Conservation (phyloP, 2,888 invertebrate species). For the Patella ulyssiponensis region DNA sequence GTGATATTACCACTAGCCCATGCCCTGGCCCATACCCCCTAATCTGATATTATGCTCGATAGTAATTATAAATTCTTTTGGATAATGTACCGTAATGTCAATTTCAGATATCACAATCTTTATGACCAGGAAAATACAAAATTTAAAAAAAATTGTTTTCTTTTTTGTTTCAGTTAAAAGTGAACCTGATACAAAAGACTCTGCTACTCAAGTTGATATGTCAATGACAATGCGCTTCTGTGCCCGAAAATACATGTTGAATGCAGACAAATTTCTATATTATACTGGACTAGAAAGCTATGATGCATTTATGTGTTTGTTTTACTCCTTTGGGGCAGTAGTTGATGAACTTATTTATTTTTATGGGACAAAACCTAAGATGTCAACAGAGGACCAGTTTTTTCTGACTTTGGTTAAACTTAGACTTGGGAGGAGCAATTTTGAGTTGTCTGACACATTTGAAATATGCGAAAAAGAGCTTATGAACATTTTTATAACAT, state of each 20-base stretch:
- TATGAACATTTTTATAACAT: slow-evolving; percentile 40
- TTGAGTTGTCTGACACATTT: slow-evolving; percentile 40
- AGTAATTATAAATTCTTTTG: too few species aligned
- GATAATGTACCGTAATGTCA: too few species aligned
- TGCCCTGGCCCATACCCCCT: too few species aligned
- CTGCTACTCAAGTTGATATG: background rate
- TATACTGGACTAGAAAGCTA: slow-evolving; percentile 23
- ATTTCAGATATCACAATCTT: too few species aligned
- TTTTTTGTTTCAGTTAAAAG: background rate
- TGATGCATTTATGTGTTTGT: slow-evolving; percentile 19
- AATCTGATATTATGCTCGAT: too few species aligned
- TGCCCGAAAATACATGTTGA: background rate
- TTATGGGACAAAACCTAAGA: slow-evolving; percentile 18
- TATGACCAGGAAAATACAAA: too few species aligned
- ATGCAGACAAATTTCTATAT: background rate
- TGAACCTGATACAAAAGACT: background rate
- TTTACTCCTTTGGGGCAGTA: slow-evolving; percentile 18
- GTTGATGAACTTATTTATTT: slow-evolving; percentile 24
- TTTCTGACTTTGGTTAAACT: slow-evolving; percentile 38
- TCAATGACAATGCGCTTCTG: background rate
- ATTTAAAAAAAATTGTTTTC: background rate
- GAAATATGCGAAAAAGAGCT: slow-evolving; percentile 33
- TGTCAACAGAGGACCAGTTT: slow-evolving; percentile 32
- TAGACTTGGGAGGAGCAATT: slow-evolving; percentile 32
- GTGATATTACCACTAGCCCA: too few species aligned